Conservation (phyloP, 2,113 vertebrate species). For the Xenopus borealis region DNA sequence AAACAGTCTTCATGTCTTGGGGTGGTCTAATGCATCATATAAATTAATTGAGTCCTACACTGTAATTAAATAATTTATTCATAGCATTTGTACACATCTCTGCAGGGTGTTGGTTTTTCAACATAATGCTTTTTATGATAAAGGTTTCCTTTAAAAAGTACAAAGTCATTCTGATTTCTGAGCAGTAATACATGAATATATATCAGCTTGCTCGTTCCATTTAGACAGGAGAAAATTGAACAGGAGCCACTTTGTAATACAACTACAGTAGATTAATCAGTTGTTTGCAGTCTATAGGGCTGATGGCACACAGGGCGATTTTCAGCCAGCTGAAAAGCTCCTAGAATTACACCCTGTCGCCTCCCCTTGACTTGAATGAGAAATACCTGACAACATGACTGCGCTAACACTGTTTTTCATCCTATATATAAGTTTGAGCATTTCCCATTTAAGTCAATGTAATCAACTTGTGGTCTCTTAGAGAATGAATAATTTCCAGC, state of each 20-base stretch:
- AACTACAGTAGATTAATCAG: background rate
- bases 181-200: conserved; percentile 43
- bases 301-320: too few relatives aligned
- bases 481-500: too few relatives aligned
- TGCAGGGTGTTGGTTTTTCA: conserved; percentile 43
- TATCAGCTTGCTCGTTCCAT: conserved; percentile 32
- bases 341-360: too few relatives aligned
- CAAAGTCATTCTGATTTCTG: conserved; percentile 39
- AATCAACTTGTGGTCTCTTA: too few relatives aligned
- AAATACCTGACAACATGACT: too few relatives aligned
- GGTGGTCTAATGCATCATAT: conserved; percentile 38
- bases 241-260: background rate
- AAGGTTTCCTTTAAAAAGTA: conserved; percentile 43
- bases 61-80: conserved; percentile 48
- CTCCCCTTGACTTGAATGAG: too few relatives aligned
- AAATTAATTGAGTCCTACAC: conserved; percentile 46
- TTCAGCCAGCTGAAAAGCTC: too few relatives aligned
- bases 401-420: too few relatives aligned
- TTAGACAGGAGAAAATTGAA: conserved; percentile 1
- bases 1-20: conserved; percentile 38
- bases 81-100: conserved; percentile 47
- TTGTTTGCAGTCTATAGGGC: background rate
- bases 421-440: too few relatives aligned
- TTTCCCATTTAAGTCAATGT: too few relatives aligned
- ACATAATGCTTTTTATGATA: conserved; percentile 43